Evolutionary conservation across 2,888 invertebrate species (phyloP).

Genomic region (Euclidia mi): DNA sequence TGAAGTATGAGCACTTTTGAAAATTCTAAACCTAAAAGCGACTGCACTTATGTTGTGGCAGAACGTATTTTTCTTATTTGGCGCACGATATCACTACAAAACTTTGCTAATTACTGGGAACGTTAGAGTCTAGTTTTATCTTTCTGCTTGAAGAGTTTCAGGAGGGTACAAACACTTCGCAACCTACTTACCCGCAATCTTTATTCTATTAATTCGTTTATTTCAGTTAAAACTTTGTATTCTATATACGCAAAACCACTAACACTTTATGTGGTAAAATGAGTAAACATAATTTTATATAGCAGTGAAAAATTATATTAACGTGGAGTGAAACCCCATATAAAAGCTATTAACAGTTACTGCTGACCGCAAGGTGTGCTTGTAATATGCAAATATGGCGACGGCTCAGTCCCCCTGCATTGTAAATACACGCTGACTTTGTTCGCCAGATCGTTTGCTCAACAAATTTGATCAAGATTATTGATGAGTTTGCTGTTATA

Average conservation of each 20-base stretch:
- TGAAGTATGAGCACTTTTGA: no score
- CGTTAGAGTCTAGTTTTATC: no score
- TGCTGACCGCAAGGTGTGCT: conserved; percentile 37
- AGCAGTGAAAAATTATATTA: conserved; percentile 19
- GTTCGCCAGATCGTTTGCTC: conserved; percentile 56
- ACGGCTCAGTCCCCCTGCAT: conserved; percentile 44
- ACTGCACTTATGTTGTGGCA: no score
- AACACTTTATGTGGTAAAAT: conserved; percentile 11
- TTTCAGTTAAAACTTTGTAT: no score
- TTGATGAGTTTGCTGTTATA: conserved; percentile 63
- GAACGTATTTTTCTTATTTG: no score
- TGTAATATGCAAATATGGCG: conserved; percentile 55
- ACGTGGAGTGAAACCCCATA: conserved; percentile 15
- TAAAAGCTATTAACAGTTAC: conserved; percentile 41
- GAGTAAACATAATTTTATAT: conserved; percentile 17
- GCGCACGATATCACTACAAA: no score
- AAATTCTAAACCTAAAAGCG: no score
- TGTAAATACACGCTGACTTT: conserved; percentile 53
- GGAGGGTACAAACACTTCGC: no score
- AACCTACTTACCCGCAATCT: no score
- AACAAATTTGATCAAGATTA: conserved; percentile 65
- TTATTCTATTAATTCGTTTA: no score
- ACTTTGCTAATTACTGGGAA: no score
- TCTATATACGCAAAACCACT: background rate
- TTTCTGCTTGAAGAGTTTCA: no score